Base-by-base conservation (phyloP, 2,797 vertebrate genomes). In the Salarias fasciatus region DNA sequence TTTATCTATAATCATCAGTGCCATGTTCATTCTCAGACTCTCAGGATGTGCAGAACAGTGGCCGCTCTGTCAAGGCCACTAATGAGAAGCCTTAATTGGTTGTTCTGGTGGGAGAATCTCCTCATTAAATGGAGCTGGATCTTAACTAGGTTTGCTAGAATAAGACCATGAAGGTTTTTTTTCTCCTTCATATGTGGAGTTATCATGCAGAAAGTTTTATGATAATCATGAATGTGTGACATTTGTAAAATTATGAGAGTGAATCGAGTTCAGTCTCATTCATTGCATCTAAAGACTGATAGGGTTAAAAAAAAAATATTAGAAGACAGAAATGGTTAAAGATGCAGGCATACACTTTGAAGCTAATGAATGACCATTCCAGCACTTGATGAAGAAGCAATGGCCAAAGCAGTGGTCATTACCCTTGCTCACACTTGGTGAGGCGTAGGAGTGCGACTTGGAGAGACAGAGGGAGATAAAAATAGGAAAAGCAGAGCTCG, bases 51-150 rank as follows among this genome's bases (percentile, higher is more conserved):
- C 49, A 53, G 85, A 90, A 90, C 89, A 89, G 83, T 89, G 61
- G 86, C 65, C 15, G 74, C 83, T 89, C 84, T 86, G 88, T 88
- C 74, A 57, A 54, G 49, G 46, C 63, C 70, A 42, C 88, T 91
- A 91, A 91, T 90, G 89, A 91, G 87, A 77, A 54, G 65, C 68
- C 75, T 63, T 90, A 91, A 91, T 91, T 90, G 86, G 82, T 78
- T 72, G 74, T 79, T 84, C 66, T 88, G 80, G 66, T 82, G 80
- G 75, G 80, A 87, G 85, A 88, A 83, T 85, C 75, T 63, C 58
- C 83, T 89, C 86, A 88, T 91, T 89, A 87, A 78, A 80, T 37
- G 53, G 53, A 67, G 72, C 56, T 67, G 69, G 53, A 76, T 70
- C 63, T 46, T 40, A 59, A 68, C 30, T 31, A 38, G 5, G 33